These are phyloP conservation scores for Rhineura floridana DNA, from an alignment of 2,113 vertebrate genomes.

Conservation along the genomic window DNA sequence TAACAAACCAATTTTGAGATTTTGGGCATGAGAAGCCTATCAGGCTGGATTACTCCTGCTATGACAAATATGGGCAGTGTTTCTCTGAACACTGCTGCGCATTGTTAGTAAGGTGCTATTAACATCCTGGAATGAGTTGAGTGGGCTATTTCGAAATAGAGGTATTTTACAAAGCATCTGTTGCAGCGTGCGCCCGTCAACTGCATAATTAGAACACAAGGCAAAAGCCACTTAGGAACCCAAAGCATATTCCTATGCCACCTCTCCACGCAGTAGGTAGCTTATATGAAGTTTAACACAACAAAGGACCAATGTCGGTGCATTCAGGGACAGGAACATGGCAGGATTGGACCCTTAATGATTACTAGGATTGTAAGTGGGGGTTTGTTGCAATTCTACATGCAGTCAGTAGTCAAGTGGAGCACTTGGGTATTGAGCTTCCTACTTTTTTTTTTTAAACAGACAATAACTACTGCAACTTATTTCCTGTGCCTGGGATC, in stretches of 20 bases:
- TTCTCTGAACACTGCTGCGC: too few species aligned
- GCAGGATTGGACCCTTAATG: neutral
- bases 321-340: neutral
- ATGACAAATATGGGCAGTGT: too few species aligned
- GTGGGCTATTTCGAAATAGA: neutral
- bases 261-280: neutral
- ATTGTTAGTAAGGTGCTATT: neutral
- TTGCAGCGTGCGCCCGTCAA: too few species aligned
- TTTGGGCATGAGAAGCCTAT: neutral
- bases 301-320: neutral
- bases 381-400: neutral
- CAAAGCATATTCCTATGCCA: too few species aligned
- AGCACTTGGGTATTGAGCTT: neutral
- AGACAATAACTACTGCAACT: neutral
- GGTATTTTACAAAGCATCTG: neutral
- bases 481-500: neutral
- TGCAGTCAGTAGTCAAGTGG: neutral
- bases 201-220: neutral
- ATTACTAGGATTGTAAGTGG: neutral
- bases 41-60: neutral
- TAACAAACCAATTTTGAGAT: neutral
- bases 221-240: neutral
- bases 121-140: neutral
- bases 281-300: neutral
- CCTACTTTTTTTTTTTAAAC: neutral